phyloP scores from a whole-genome alignment of 2,797 vertebrate species.

The Trachops cirrhosus region DNA sequence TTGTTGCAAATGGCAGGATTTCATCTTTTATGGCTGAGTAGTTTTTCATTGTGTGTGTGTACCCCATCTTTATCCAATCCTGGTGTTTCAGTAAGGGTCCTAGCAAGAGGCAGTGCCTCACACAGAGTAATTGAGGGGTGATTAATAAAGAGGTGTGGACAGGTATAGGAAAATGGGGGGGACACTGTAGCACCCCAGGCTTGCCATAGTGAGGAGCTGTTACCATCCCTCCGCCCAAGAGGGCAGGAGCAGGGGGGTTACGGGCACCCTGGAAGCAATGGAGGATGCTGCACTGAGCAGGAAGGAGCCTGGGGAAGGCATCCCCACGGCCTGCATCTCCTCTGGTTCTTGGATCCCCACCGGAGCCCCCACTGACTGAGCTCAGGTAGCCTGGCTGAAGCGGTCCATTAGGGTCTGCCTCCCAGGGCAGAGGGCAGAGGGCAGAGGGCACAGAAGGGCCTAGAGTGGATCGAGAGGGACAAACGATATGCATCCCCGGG shows the following conservation, averaged over 20 bases:
- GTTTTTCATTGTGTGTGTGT: too few species aligned
- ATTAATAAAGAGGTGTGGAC: not conserved
- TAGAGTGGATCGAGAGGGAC: too few species aligned
- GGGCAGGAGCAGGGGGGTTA: not conserved
- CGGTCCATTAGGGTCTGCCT: not conserved
- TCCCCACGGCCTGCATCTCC: not conserved
- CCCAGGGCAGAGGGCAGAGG: not conserved
- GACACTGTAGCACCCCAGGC: not conserved
- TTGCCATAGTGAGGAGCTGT: not conserved
- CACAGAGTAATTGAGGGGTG: not conserved
- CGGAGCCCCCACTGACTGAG: not conserved
- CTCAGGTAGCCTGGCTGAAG: not conserved
- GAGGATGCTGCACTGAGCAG: not conserved
- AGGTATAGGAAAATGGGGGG: not conserved
- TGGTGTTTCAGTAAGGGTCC: not conserved
- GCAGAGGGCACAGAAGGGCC: accelerated
- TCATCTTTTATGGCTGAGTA: too few species aligned
- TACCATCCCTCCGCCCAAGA: not conserved
- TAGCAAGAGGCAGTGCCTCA: not conserved
- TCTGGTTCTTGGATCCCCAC: accelerated
- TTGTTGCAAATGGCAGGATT: too few species aligned
- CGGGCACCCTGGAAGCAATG: not conserved
- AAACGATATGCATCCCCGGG: not conserved
- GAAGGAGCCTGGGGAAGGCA: not conserved
- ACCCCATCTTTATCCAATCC: too few species aligned